Evolutionary conservation across 2,113 vertebrate genomes (phyloP), one percentile per base, ranked within the genome.

Genomic region (Strix aluco): DNA sequence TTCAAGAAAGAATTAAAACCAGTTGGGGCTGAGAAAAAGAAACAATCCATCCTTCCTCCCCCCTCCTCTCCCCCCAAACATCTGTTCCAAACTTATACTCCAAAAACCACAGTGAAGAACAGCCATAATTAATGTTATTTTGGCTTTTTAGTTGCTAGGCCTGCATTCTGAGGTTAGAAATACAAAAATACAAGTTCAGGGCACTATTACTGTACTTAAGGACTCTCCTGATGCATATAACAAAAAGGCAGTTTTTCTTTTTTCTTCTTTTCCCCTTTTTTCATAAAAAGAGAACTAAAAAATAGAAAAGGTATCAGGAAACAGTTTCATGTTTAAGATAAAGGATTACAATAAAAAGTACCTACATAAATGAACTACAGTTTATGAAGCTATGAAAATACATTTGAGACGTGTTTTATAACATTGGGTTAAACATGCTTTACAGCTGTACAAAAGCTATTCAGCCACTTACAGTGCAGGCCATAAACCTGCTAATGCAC

Each of bases 1-100:
- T 94, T 97, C 92, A 96, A 97, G 92, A 92, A 98, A 95, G 92
- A 98, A 98, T 98, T 97, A 97, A 97, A 98, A 98, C 94, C 98
- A 98, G 96, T 98, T 96, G 98, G 70, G 66, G 52, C 63, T 96
- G 96, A 86, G 71, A 83, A 88, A 95, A 95, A 96, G 97, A 97
- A 97, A 96, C 66, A 89, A 95, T 91, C 87, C 58, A 77, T 94
- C 96, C 93, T 92, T 83, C 90, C 90, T 73, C 73, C 66, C 67
- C 86, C 46, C 6, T 75, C 9, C 27, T 59, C 47, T 81, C 36
- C 58, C 87, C 85, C 62, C 67, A 80, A 97, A 97, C 98, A 98
- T 98, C 97, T 98, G 98, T 97, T 98, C 80, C 96, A 94, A 94
- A 95, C 97, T 97, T 96, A 92, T 81, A 96, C 94, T 97, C 95